Evolutionary conservation across 1,140 invertebrate species (phyloP).

Genomic region (Listronotus bonariensis): DNA sequence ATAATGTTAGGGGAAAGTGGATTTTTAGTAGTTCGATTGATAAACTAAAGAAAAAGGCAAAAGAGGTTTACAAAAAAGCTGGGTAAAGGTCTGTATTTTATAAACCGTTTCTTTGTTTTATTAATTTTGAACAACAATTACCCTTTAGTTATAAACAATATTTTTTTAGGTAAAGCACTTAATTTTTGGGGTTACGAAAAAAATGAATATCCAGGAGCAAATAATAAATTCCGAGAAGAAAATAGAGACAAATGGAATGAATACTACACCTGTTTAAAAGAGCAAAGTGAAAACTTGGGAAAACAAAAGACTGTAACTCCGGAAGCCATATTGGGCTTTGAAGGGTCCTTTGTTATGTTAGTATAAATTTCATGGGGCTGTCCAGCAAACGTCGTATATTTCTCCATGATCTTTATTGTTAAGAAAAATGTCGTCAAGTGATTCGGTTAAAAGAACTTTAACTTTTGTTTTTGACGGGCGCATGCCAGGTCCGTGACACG

Average conservation of each 20-base stretch:
- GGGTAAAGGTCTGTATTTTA: constrained; percentile 35
- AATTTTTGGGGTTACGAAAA: constrained; percentile 53
- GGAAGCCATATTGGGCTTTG: constrained; percentile 53
- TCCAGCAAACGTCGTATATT: too few species aligned
- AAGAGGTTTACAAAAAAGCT: constrained; percentile 49
- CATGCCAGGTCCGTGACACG: too few species aligned
- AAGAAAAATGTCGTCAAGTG: too few species aligned
- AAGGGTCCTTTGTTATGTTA: constrained; percentile 57
- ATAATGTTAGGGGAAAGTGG: background rate
- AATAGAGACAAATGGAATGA: constrained; percentile 57
- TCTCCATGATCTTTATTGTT: too few species aligned
- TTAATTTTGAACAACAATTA: background rate
- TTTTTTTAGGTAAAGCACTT: constrained; percentile 45
- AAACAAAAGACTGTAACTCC: constrained; percentile 51
- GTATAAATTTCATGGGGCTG: background rate
- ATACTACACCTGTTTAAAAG: constrained; percentile 60
- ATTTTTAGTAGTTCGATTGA: constrained; percentile 34
- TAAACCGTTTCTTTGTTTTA: background rate
- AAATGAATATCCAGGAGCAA: constrained; percentile 58
- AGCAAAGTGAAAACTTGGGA: constrained; percentile 48
- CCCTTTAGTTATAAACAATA: background rate
- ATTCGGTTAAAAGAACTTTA: too few species aligned
- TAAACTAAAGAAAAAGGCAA: constrained; percentile 50
- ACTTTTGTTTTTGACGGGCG: too few species aligned
- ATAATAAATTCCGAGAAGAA: constrained; percentile 50